These are phyloP conservation scores for Congeria kusceri DNA, from an alignment of 2,888 invertebrate genomes.

Conservation along the genomic window DNA sequence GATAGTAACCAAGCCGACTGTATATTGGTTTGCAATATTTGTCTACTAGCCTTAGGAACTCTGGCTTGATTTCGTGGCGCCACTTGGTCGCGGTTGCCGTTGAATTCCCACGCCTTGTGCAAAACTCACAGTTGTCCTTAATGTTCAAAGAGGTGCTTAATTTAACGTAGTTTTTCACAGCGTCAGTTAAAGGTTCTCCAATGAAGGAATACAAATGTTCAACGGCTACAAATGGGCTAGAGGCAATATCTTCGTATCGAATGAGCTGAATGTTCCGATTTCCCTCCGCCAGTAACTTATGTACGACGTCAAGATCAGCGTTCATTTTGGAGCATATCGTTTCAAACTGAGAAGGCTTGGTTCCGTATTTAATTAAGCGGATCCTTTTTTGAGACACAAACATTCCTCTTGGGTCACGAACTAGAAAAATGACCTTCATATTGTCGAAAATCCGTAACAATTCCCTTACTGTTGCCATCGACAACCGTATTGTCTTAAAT, in stretches of 20 bases:
- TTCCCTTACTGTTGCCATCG: conserved; percentile 29
- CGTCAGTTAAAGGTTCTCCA: background rate
- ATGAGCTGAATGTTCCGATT: conserved; percentile 14
- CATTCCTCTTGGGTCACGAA: conserved; percentile 59
- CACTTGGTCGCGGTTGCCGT: conserved; percentile 21
- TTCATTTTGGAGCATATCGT: conserved; percentile 12
- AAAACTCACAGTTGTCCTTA: conserved; percentile 24
- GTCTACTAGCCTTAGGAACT: conserved; percentile 8
- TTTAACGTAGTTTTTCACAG: conserved; percentile 13
- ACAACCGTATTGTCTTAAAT: conserved; percentile 54
- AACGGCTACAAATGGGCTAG: conserved; percentile 2
- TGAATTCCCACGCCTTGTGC: conserved; percentile 34
- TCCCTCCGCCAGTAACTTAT: background rate
- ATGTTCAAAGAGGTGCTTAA: conserved; percentile 29
- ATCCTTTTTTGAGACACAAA: conserved; percentile 29
- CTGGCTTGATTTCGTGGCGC: conserved; percentile 11
- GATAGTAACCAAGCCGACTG: conserved; percentile 9
- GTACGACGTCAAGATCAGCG: conserved; percentile 7
- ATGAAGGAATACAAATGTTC: conserved; percentile 22
- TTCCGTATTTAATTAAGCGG: background rate
- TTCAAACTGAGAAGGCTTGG: background rate
- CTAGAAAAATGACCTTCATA: conserved; percentile 52
- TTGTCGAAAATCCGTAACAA: conserved; percentile 41
- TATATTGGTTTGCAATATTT: conserved; percentile 9
- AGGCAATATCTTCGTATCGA: conserved; percentile 33